These are phyloP conservation scores for Nasonia giraulti DNA, from an alignment of 1,140 invertebrate genomes.

Conservation along the genomic window DNA sequence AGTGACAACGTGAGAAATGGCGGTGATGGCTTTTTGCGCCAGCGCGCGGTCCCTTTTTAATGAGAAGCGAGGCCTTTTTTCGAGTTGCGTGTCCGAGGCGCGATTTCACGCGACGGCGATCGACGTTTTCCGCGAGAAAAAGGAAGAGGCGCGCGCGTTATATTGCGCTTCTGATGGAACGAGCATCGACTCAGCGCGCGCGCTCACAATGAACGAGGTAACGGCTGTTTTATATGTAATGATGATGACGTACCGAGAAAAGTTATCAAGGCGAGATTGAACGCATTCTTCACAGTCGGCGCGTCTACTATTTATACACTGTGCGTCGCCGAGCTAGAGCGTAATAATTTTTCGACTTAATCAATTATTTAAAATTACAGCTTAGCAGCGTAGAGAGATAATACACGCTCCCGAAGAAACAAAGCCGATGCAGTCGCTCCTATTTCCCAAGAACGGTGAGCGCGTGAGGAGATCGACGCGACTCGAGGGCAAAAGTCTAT, in stretches of 20 bases:
- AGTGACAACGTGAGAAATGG: conserved; percentile 27
- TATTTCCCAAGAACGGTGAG: neutral
- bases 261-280: conserved; percentile 12
- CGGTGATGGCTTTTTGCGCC: neutral
- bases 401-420: too few species aligned
- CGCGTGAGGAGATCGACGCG: too few species aligned
- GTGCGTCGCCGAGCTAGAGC: too few species aligned
- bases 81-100: conserved; percentile 14
- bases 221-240: neutral
- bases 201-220: too few species aligned
- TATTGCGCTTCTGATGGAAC: too few species aligned
- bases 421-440: neutral
- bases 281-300: neutral
- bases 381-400: too few species aligned
- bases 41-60: neutral
- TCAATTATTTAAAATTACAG: conserved; percentile 1
- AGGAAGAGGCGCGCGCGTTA: neutral
- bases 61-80: neutral
- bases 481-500: too few species aligned
- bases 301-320: too few species aligned
- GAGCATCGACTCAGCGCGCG: too few species aligned
- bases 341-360: neutral
- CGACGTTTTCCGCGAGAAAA: conserved; percentile 6
- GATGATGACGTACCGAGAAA: conserved; percentile 10
- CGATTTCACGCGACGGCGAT: conserved; percentile 44